Base-by-base conservation (phyloP, 2,797 vertebrate species). In the Paratrypauchen microcephalus region DNA sequence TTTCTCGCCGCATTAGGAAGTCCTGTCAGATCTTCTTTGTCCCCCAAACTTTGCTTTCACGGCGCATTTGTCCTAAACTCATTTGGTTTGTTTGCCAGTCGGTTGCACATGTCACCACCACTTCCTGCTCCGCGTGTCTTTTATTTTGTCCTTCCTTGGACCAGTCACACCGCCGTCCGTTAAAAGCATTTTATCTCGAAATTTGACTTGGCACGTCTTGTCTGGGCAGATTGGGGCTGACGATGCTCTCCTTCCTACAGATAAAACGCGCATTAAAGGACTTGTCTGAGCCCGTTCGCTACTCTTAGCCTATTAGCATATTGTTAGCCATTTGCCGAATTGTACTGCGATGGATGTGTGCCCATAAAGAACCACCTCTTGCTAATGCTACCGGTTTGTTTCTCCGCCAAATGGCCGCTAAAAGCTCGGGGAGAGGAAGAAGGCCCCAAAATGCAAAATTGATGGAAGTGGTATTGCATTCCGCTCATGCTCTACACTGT, bases 381-480 rank as follows among this genome's bases (percentile, higher is more conserved):
- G 65, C 80, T 86, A 86, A 89, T 86, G 85, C 79, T 85, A 16
- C 62, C 73, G 2, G 74, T 71, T 76, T 59, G 78, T 82, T 64
- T 83, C 81, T 82, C 73, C 61, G 66, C 80, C 83, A 74, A 88
- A 84, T 56, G 84, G 83, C 83, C 80, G 84, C 87, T 90, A 91
- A 91, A 93, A 92, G 88, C 86, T 85, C 0, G 45, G 66, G 82
- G 77, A 26, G 13, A 63, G 11, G 21, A 26, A 63, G 12, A 21
- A 8, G 15, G 75, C 79, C 73, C 73, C 78, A 83, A 89, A 90
- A 91, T 88, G 88, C 88, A 85, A 88, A 93, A 91, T 86, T 85
- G 79, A 91, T 88, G 83, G 89, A 91, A 91, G 90, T 89, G 79
- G 88, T 88, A 91, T 92, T 90, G 88, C 83, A 91, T 90, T 89